A percentile compares a stretch with the other conserved stretches of the same genome.
phyloP scores from a whole-genome alignment of 2,888 invertebrate genomes.

The Alcis repandata region DNA sequence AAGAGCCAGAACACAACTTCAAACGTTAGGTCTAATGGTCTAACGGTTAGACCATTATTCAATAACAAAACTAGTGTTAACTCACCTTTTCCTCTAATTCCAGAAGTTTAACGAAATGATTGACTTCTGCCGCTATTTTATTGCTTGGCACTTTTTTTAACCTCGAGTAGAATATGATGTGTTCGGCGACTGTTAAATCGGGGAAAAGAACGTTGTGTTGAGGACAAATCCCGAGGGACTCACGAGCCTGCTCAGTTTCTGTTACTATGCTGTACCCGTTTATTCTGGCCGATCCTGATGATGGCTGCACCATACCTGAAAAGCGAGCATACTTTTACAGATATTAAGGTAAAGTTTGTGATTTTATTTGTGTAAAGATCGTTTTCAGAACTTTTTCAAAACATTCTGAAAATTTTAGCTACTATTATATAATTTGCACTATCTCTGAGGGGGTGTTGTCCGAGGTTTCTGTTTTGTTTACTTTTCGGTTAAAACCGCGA shows the following conservation, averaged over 20 bases:
- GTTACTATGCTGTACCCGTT: conserved; percentile 91
- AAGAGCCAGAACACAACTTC: not conserved
- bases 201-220: conserved; percentile 96
- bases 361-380: too few species aligned
- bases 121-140: conserved; percentile 87
- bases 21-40: too few species aligned
- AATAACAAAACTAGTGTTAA: not conserved
- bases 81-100: conserved; percentile 89
- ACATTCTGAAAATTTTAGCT: too few species aligned
- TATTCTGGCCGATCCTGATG: conserved; percentile 90
- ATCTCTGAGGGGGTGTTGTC: too few species aligned
- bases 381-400: too few species aligned
- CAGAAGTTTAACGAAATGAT: conserved; percentile 89
- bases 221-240: conserved; percentile 93
- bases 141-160: conserved; percentile 88
- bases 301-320: conserved; percentile 89
- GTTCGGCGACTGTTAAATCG: conserved; percentile 93
- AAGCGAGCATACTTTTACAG: not conserved
- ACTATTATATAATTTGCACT: too few species aligned
- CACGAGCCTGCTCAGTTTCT: conserved; percentile 89
- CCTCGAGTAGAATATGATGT: conserved; percentile 93
- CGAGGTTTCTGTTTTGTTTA: too few species aligned
- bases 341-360: not conserved
- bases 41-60: not conserved
- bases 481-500: not conserved